Evolutionary conservation across 2,113 vertebrate genomes (phyloP).

Genomic region (Ptilonorhynchus violaceus): DNA sequence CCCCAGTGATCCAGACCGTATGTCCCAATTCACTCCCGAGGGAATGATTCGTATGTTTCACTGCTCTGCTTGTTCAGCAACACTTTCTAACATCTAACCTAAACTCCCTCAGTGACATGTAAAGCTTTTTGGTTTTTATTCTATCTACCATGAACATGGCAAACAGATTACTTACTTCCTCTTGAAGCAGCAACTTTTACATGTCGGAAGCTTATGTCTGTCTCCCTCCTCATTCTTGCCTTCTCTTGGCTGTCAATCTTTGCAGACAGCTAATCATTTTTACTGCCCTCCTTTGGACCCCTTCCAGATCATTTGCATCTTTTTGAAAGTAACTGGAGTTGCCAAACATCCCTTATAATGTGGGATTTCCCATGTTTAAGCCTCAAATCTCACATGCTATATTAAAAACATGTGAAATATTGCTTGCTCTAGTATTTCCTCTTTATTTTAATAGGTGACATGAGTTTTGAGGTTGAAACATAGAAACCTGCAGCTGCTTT

Average conservation of each 20-base stretch:
- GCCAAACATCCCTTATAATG: not conserved
- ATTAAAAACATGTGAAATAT: not conserved
- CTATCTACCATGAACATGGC: not conserved
- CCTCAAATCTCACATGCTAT: not conserved
- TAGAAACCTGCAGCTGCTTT: not conserved
- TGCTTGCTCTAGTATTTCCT: not conserved
- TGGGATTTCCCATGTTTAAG: not conserved
- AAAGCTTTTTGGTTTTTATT: not conserved
- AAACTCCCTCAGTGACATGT: not conserved
- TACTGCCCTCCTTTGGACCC: not conserved
- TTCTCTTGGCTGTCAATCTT: not conserved
- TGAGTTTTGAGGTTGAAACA: not conserved
- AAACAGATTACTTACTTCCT: not conserved
- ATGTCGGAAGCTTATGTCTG: not conserved
- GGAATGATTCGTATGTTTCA: not conserved
- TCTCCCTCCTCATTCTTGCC: not conserved
- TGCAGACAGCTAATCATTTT: not conserved
- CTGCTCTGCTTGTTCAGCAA: not conserved
- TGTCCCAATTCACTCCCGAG: not conserved
- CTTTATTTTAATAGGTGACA: not conserved
- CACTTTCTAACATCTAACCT: not conserved
- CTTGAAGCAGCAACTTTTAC: not conserved
- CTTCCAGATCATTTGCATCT: not conserved
- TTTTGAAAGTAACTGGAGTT: not conserved
- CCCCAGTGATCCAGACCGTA: rapidly evolving